These are phyloP conservation scores for Saxicola maurus DNA, from an alignment of 2,797 vertebrate species.

Conservation along the genomic window DNA sequence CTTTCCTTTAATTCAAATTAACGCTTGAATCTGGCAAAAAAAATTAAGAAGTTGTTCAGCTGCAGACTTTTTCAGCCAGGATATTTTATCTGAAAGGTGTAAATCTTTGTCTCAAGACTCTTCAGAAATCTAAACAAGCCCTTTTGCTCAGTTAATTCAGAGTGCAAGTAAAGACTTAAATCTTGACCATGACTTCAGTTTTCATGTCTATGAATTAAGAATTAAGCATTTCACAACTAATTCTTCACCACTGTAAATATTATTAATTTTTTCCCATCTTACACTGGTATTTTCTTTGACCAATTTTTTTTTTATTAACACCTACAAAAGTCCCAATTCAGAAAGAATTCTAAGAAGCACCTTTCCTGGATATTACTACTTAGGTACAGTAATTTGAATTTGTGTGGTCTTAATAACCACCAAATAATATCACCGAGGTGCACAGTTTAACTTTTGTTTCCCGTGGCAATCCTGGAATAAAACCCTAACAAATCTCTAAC, in stretches of 20 bases:
- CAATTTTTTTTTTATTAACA: neutral
- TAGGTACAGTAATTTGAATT: neutral
- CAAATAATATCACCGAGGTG: neutral
- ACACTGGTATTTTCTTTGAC: neutral
- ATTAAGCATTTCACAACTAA: neutral
- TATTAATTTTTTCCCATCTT: neutral
- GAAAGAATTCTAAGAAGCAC: neutral
- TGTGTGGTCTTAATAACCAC: neutral
- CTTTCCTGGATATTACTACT: neutral
- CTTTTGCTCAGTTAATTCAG: neutral
- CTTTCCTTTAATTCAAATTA: neutral
- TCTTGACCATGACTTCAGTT: neutral
- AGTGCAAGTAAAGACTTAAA: neutral
- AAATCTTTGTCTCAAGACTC: neutral
- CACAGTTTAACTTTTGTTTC: neutral
- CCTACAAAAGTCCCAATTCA: neutral
- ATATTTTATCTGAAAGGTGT: neutral
- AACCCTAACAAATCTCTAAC: neutral
- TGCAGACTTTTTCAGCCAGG: neutral
- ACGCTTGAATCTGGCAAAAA: neutral
- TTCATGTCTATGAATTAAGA: neutral
- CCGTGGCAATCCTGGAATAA: neutral
- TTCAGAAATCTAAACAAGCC: neutral
- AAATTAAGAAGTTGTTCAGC: neutral
- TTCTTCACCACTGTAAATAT: neutral